These are phyloP conservation scores for Ethmia dodecea DNA, from an alignment of 2,888 invertebrate species.

Conservation along the genomic window DNA sequence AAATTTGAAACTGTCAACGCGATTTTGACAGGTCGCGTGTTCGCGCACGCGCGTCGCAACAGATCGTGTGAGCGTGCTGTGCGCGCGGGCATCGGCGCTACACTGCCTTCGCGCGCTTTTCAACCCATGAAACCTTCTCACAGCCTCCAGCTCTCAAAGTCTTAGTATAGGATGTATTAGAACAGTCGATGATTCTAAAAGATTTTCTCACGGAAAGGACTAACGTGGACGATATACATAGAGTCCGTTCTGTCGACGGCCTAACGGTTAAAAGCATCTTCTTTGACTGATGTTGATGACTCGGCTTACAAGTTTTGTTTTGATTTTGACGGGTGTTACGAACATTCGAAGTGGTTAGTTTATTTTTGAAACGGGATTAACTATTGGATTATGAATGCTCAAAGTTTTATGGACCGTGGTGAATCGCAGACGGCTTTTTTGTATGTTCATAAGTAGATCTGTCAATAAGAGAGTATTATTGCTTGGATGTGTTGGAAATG, in stretches of 20 bases:
- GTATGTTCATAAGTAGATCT: conserved; percentile 45
- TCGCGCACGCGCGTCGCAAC: conserved; percentile 51
- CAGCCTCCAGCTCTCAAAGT: conserved; percentile 55
- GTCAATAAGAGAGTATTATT: conserved; percentile 38
- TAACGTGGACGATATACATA: conserved; percentile 44
- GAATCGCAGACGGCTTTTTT: conserved; percentile 51
- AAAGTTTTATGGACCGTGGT: conserved; percentile 52
- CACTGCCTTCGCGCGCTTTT: conserved; percentile 77
- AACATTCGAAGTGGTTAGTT: conserved; percentile 32
- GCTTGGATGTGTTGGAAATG: conserved; percentile 3
- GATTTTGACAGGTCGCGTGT: conserved; percentile 51
- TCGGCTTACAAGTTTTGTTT: conserved; percentile 51
- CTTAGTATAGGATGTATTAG: conserved; percentile 53
- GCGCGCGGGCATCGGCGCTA: conserved; percentile 70
- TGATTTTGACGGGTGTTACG: conserved; percentile 50
- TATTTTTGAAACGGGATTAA: conserved; percentile 60
- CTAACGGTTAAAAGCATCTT: conserved; percentile 46
- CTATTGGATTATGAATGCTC: conserved; percentile 52
- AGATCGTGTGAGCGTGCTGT: conserved; percentile 59
- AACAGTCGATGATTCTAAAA: conserved; percentile 50
- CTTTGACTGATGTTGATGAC: conserved; percentile 61
- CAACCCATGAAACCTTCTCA: conserved; percentile 62
- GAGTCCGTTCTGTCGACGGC: conserved; percentile 33
- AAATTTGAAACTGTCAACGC: conserved; percentile 50
- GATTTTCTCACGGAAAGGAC: conserved; percentile 69